Conservation (phyloP, 2,113 vertebrate species). For the Aphelocoma coerulescens region DNA sequence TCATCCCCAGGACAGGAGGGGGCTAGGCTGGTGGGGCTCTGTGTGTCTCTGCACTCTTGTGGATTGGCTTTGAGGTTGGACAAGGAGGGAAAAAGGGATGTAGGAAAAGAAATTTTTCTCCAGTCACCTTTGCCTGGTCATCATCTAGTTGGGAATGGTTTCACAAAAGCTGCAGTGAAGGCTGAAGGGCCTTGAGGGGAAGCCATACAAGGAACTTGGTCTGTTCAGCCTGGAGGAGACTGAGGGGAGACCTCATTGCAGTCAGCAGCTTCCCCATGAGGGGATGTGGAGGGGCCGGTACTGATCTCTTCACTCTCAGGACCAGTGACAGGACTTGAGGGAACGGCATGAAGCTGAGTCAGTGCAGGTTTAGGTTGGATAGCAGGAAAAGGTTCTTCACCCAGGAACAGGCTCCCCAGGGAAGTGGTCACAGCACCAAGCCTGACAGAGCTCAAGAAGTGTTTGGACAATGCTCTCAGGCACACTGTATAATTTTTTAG, state of each 20-base stretch:
- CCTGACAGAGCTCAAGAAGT: background rate
- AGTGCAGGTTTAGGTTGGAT: background rate
- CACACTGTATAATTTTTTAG: background rate
- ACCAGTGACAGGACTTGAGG: background rate
- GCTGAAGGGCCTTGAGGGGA: background rate
- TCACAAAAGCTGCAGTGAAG: background rate
- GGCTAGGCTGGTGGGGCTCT: background rate
- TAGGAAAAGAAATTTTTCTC: background rate
- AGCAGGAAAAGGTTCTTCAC: background rate
- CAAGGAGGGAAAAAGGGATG: background rate
- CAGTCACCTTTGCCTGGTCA: background rate
- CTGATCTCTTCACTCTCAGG: background rate
- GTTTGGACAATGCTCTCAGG: background rate
- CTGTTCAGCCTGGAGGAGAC: background rate
- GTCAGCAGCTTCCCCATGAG: background rate
- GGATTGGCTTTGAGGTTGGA: background rate
- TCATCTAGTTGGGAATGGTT: background rate
- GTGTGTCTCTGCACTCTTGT: accelerated
- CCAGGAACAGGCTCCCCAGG: background rate
- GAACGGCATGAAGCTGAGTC: background rate
- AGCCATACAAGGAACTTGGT: background rate
- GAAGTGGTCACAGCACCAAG: background rate
- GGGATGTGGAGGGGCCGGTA: background rate
- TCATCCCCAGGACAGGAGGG: background rate
- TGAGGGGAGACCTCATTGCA: background rate